A percentile compares a stretch with the other conserved stretches of the same genome.
phyloP scores from a whole-genome alignment of 2,113 vertebrate genomes.

The Lasiurus cinereus region DNA sequence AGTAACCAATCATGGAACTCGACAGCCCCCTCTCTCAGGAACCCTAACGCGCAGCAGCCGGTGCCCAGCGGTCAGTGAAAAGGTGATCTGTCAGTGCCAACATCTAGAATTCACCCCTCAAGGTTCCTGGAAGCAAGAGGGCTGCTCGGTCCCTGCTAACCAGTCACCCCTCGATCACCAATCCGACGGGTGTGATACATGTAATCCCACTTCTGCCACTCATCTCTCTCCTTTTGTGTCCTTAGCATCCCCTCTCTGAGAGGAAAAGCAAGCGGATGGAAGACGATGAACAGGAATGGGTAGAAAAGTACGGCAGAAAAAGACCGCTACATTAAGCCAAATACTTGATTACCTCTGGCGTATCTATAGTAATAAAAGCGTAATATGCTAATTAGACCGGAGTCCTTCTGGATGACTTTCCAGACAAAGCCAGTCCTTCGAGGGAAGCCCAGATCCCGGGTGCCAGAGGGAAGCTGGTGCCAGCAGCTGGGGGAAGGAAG shows the following conservation, averaged over 20 bases:
- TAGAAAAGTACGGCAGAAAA: background rate
- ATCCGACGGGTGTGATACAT: background rate
- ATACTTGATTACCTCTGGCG: background rate
- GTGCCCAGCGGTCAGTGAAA: constrained; percentile 8
- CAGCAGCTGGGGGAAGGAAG: no score
- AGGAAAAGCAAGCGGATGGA: background rate
- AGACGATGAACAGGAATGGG: background rate
- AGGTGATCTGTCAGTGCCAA: background rate
- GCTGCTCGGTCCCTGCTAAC: background rate
- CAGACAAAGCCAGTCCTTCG: no score
- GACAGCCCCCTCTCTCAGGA: constrained; percentile 52
- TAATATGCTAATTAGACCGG: no score
- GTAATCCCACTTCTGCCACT: background rate
- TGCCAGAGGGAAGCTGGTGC: no score
- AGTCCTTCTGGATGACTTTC: no score
- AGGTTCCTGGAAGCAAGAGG: constrained; percentile 25
- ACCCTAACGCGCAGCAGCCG: background rate
- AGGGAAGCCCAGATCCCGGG: no score
- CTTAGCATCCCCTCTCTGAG: background rate
- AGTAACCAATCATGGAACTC: constrained; percentile 48
- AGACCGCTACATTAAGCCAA: background rate
- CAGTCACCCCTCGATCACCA: background rate
- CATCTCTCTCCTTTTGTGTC: background rate
- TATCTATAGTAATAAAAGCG: no score
- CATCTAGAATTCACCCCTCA: background rate